Base-by-base conservation (phyloP, 2,113 vertebrate genomes). In the Taurulus bubalis region DNA sequence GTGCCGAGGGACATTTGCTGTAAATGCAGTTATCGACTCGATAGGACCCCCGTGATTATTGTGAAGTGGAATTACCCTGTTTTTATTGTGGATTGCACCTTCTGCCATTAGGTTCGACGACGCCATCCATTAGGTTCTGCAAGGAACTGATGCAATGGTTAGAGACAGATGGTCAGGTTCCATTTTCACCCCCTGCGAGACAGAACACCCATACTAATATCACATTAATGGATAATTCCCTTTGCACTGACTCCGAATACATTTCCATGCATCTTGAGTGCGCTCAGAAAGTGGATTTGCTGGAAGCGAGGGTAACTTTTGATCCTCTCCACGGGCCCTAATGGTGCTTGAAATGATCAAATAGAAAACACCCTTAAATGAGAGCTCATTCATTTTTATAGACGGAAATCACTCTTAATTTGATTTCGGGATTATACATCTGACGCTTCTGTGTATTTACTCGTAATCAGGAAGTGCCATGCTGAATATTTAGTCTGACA, bases 31-130 rank as follows among this genome's bases (percentile, higher is more conserved):
- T 84, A 86, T 92, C 62, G 81, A 80, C 85, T 84, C 72, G 90
- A 93, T 92, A 40, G 90, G 84, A 77, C 89, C 87, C 91, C 83
- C 75, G 89, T 90, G 91, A 88, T 87, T 86, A 88, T 74, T 79
- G 85, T 70, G 69, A 71, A 87, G 89, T 86, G 79, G 83, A 90
- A 88, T 89, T 79, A 84, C 79, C 65, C 67, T 26, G 67, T 87
- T 85, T 4, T 83, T 73, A 83, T 75, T 73, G 34, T 62, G 56
- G 65, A 83, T 75, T 71, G 71, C 64, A 75, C 70, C 82, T 68
- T 58, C 77, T 70, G 77, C 71, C 80, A 18, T 49, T 30, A 20
- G 63, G n/a, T 20, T 40, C 18, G 78, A 79, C 77, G 62, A 64
- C 4, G n/a, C 36, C 56, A 79, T 58, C 76, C 69, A 69, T 84